Evolutionary conservation across 2,888 invertebrate genomes (phyloP).

Genomic region (Drosophila ezoana): DNA sequence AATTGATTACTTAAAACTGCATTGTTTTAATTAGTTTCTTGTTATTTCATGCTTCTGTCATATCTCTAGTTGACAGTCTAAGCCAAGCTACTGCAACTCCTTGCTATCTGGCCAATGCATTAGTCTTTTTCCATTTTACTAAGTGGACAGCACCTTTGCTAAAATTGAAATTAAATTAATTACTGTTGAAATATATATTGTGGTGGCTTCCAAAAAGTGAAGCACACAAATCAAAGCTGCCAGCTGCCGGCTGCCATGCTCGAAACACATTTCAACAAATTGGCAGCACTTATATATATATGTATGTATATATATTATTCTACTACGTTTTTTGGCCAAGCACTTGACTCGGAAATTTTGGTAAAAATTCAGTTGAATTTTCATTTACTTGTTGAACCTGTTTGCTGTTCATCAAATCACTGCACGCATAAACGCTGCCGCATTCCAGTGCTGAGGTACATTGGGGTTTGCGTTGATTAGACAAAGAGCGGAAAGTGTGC

Average conservation of each 20-base stretch:
- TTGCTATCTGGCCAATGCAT: too few species aligned
- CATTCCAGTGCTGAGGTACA: slow-evolving; percentile 27
- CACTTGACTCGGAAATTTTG: slow-evolving; percentile 2
- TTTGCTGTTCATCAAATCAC: slow-evolving; percentile 2
- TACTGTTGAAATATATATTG: not conserved
- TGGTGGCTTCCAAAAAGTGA: not conserved
- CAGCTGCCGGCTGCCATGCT: not conserved
- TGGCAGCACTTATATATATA: slow-evolving; percentile 4
- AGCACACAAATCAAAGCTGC: not conserved
- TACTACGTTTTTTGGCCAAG: not conserved
- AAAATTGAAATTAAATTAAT: not conserved
- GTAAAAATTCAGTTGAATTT: slow-evolving; percentile 13
- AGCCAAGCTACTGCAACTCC: too few species aligned
- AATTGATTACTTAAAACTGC: too few species aligned
- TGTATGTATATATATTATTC: too few species aligned
- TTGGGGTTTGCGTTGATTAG: slow-evolving; percentile 58
- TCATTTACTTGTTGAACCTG: slow-evolving; percentile 14
- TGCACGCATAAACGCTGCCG: slow-evolving; percentile 26
- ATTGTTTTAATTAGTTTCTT: too few species aligned
- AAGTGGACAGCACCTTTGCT: not conserved
- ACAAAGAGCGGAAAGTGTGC: not conserved
- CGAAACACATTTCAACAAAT: not conserved
- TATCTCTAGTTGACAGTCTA: too few species aligned
- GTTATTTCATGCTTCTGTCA: too few species aligned
- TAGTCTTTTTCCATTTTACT: too few species aligned